Conservation (phyloP, 2,113 vertebrate genomes). For the Cheilinus undulatus region DNA sequence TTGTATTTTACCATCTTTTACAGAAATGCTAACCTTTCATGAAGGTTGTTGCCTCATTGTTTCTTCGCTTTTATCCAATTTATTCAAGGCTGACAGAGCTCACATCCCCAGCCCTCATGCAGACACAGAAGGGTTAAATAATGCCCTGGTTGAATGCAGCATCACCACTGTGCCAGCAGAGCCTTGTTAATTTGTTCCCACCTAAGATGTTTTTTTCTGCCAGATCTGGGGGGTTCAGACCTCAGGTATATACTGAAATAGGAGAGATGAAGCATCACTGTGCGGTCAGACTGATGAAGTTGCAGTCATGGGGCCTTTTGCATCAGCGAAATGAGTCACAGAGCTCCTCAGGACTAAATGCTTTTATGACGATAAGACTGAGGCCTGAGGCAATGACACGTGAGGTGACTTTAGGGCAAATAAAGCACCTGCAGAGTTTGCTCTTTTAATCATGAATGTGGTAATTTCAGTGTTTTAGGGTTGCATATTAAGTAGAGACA, state of each 20-base stretch:
- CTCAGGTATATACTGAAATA: constrained; percentile 39
- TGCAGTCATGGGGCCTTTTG: constrained; percentile 53
- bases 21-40: not conserved
- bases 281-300: constrained; percentile 48
- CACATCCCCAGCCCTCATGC: not conserved
- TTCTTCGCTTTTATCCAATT: not conserved
- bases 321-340: constrained; percentile 53
- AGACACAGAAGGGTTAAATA: constrained; percentile 18
- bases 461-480: constrained; percentile 37
- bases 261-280: constrained; percentile 30
- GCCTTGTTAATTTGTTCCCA: constrained; percentile 39
- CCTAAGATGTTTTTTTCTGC: constrained; percentile 19
- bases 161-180: constrained; percentile 15
- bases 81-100: not conserved
- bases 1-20: not conserved
- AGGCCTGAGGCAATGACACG: constrained; percentile 41
- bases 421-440: constrained; percentile 11
- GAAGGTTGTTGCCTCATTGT: not conserved
- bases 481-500: constrained; percentile 16
- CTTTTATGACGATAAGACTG: constrained; percentile 25
- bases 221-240: constrained; percentile 23
- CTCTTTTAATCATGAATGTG: constrained; percentile 37
- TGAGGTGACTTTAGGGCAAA: constrained; percentile 21
- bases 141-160: constrained; percentile 2
- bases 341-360: constrained; percentile 36